Evolutionary conservation across 2,797 vertebrate species (phyloP).

Genomic region (Halcyon leucocephala): DNA sequence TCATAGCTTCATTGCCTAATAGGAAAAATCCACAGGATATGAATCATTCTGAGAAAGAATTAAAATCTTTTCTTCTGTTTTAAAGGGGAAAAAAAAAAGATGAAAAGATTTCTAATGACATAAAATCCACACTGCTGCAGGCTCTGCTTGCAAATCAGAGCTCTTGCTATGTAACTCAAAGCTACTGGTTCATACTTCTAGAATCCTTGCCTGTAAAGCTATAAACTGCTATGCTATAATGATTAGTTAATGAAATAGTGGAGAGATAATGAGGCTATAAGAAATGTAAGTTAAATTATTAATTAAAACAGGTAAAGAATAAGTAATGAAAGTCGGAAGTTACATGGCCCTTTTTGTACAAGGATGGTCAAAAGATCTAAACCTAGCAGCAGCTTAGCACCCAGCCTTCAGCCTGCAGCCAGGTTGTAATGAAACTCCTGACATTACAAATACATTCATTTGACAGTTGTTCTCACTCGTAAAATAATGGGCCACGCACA

Average conservation of each 20-base stretch:
- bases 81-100: slow-evolving; percentile 60
- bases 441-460: slow-evolving; percentile 77
- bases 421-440: slow-evolving; percentile 80
- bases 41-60: slow-evolving; percentile 74
- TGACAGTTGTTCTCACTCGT: slow-evolving; percentile 70
- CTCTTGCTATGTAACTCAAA: slow-evolving; percentile 11
- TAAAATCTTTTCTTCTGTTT: slow-evolving; percentile 71
- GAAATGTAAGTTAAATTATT: slow-evolving; percentile 83
- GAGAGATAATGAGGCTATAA: slow-evolving; percentile 79
- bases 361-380: slow-evolving; percentile 76
- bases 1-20: slow-evolving; percentile 72
- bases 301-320: slow-evolving; percentile 82
- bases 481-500: slow-evolving; percentile 70
- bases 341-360: slow-evolving; percentile 43
- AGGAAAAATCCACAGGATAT: slow-evolving; percentile 77
- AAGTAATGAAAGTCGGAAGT: slow-evolving; percentile 65
- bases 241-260: slow-evolving; percentile 77
- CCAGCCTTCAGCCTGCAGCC: slow-evolving; percentile 74
- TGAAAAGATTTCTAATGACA: slow-evolving; percentile 77
- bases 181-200: slow-evolving; percentile 16
- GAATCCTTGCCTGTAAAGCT: slow-evolving; percentile 58
- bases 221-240: slow-evolving; percentile 79
- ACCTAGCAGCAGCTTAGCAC: slow-evolving; percentile 72
- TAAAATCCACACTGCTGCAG: slow-evolving; percentile 71
- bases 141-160: slow-evolving; percentile 69